phyloP scores from a whole-genome alignment of 2,113 vertebrate species.

The Anoplopoma fimbria region DNA sequence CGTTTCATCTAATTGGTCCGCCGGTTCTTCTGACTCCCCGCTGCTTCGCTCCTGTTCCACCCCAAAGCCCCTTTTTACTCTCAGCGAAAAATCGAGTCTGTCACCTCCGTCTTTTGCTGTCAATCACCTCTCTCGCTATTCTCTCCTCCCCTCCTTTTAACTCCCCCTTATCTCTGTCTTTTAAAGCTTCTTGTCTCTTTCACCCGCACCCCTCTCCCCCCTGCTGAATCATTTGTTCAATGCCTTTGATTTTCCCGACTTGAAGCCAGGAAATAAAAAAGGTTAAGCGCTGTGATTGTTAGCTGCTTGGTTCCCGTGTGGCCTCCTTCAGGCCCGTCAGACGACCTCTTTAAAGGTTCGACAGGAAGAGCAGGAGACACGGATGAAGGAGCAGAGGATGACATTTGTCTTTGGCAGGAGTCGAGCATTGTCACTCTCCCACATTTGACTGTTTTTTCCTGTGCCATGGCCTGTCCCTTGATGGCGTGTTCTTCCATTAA shows the following conservation, averaged over 20 bases:
- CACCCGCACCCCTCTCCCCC: background rate
- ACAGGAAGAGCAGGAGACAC: conserved; percentile 42
- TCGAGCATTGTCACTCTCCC: conserved; percentile 1
- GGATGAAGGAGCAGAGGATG: conserved; percentile 53
- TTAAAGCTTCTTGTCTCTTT: conserved; percentile 42
- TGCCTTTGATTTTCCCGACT: conserved; percentile 65
- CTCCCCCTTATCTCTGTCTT: conserved; percentile 46
- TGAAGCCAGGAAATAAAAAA: conserved; percentile 68
- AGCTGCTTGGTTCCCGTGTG: conserved; percentile 39
- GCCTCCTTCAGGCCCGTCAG: conserved; percentile 42
- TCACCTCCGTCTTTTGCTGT: conserved; percentile 55
- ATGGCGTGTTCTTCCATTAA: conserved; percentile 20
- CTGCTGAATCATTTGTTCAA: conserved; percentile 52
- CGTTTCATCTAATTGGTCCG: conserved; percentile 57
- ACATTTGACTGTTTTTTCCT: conserved; percentile 7
- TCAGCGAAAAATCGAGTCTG: conserved; percentile 40
- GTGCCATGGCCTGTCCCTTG: conserved; percentile 7
- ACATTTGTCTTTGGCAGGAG: conserved; percentile 50
- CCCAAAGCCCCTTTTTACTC: conserved; percentile 29
- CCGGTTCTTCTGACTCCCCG: conserved; percentile 37
- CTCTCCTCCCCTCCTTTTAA: conserved; percentile 43
- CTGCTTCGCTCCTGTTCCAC: conserved; percentile 23
- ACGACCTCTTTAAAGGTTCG: conserved; percentile 60
- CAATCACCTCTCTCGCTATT: conserved; percentile 54
- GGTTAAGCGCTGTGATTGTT: conserved; percentile 57